Base-by-base conservation (phyloP, 2,113 vertebrate species). In the Gasterosteus nipponicus region DNA sequence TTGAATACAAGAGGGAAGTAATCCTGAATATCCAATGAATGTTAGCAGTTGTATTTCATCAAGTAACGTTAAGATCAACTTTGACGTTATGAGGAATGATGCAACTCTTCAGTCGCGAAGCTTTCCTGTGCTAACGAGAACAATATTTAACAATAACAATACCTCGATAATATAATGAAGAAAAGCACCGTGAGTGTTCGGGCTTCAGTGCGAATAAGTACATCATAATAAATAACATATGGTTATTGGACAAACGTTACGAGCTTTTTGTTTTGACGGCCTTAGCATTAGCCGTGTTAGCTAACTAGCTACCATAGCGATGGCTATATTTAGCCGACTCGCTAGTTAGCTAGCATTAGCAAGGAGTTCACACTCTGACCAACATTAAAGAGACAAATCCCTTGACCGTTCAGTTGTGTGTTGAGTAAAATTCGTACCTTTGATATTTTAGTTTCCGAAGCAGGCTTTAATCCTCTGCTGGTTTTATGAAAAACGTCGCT, bases 381-480 rank as follows among this genome's bases (percentile, higher is more conserved):
- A 41, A 38, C 4, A 57, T 42, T 15, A 58, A 0, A 0, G 7
- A 42, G 31, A 47, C 26, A 0, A 29, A 22, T 1, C 2, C 11
- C 1, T 26, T 10, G 16, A 61, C 2, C 18, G 35, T 42, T 19
- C 11, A 64, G 4, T 1, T 3, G 12, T 22, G 15, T 44, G 11
- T 33, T 29, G 2, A 15, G 29, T 41, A 53, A 44, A 58, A 49
- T 31, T 0, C 61, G 16, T 88, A 88, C 89, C 85, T 86, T 65
- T 2, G 5, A 6, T 31, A 1, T 41, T 42, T 16, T 10, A 26
- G 1, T 9, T 6, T 1, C 31, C 26, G 22, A 12, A 6, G 8
- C 29, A 33, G 15, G 3, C 2, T 57, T 29, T 2, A 60, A 44
- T 61, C 74, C 31, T 57, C 68, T 12, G 9, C 0, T n/a, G 5